These are phyloP conservation scores for Fragum whitleyi DNA, from an alignment of 2,888 invertebrate species.

Conservation along the genomic window DNA sequence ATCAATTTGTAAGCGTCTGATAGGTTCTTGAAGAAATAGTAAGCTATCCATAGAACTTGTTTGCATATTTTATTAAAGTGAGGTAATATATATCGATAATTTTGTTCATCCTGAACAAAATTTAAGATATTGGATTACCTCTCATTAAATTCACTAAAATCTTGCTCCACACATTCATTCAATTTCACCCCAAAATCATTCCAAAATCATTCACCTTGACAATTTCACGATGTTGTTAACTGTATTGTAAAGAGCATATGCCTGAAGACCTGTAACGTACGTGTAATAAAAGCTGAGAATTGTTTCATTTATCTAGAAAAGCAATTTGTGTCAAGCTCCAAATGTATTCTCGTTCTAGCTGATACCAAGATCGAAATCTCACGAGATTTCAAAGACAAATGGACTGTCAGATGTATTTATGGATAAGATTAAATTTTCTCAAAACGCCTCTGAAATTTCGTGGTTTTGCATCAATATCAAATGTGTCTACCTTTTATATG, in stretches of 20 bases:
- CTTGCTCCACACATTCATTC: too few species aligned
- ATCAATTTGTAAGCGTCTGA: too few species aligned
- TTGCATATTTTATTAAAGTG: too few species aligned
- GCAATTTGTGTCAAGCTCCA: slow-evolving; percentile 4
- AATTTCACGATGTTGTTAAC: too few species aligned
- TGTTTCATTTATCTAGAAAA: slow-evolving; percentile 5
- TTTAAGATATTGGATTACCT: too few species aligned
- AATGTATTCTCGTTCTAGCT: not conserved
- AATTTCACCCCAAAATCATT: too few species aligned
- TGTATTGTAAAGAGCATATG: not conserved
- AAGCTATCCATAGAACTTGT: too few species aligned
- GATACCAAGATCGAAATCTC: slow-evolving; percentile 12
- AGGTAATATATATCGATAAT: too few species aligned
- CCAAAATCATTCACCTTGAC: too few species aligned
- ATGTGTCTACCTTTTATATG: not conserved
- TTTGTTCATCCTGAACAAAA: too few species aligned
- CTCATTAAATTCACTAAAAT: too few species aligned
- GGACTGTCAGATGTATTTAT: slow-evolving; percentile 15
- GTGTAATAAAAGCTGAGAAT: not conserved
- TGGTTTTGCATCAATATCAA: not conserved
- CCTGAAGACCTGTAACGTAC: not conserved
- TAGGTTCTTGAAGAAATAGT: too few species aligned
- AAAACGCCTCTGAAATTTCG: not conserved
- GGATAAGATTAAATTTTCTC: slow-evolving; percentile 15
- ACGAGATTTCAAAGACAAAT: slow-evolving; percentile 11